phyloP scores from a whole-genome alignment of 2,113 vertebrate species.

The Corythornis vintsioides region DNA sequence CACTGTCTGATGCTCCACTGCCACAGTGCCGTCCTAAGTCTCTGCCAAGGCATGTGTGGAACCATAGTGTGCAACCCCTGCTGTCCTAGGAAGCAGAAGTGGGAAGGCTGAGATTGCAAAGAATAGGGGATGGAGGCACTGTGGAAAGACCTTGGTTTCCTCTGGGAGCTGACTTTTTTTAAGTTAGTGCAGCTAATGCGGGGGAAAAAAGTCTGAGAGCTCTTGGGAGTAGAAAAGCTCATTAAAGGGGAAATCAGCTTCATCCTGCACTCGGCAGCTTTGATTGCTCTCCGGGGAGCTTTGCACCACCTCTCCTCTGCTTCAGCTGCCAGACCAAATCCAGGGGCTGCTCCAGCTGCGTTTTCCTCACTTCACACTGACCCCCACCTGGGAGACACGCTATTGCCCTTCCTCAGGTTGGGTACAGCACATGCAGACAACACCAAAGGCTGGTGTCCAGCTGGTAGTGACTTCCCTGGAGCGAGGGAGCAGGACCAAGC shows the following conservation, averaged over 20 bases:
- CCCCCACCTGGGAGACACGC: neutral
- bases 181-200: neutral
- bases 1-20: neutral
- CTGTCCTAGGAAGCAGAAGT: neutral
- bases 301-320: neutral
- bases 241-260: neutral
- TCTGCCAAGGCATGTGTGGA: neutral
- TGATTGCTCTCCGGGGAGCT: neutral
- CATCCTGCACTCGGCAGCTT: neutral
- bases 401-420: fast-evolving
- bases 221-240: neutral
- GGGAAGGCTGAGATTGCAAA: neutral
- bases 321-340: neutral
- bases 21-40: fast-evolving
- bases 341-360: fast-evolving
- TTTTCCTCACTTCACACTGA: neutral
- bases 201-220: neutral
- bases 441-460: neutral
- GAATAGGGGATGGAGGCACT: fast-evolving
- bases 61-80: no score
- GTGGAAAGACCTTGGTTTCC: neutral
- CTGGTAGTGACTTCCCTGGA: neutral
- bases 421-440: fast-evolving
- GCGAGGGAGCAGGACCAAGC: neutral
- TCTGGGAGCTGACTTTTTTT: neutral